phyloP scores from a whole-genome alignment of 2,113 vertebrate species.

The Recurvirostra avosetta region DNA sequence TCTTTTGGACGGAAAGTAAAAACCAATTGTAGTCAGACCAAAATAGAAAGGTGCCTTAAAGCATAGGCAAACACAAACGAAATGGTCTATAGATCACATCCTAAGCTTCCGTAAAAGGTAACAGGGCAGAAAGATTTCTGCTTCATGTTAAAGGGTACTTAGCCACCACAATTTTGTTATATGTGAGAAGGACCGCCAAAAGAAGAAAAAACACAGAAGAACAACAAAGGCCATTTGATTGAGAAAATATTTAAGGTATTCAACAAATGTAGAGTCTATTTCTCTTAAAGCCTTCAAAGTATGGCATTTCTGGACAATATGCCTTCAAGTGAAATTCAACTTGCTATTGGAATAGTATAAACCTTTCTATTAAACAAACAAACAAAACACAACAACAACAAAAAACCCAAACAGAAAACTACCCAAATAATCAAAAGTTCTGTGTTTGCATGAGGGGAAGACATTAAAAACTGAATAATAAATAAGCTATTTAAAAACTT shows the following conservation, averaged over 20 bases:
- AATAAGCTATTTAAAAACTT: neutral
- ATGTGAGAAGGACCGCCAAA: neutral
- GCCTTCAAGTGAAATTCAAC: neutral
- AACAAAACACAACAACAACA: neutral
- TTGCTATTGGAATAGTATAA: neutral
- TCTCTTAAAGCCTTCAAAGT: neutral
- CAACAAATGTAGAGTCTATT: neutral
- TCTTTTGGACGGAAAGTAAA: neutral
- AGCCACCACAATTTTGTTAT: neutral
- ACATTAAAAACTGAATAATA: neutral
- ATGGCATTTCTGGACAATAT: neutral
- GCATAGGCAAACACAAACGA: neutral
- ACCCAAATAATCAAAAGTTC: neutral
- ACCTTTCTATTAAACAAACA: neutral
- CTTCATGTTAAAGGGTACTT: neutral
- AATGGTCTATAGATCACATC: neutral
- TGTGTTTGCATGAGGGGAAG: neutral
- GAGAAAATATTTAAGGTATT: neutral
- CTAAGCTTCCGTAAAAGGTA: neutral
- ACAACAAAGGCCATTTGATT: neutral
- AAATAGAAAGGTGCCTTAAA: neutral
- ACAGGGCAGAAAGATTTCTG: neutral
- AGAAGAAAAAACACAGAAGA: neutral
- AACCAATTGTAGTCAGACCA: neutral
- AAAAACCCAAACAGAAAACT: neutral